Percentiles rank a stretch among this genome's conserved stretches.
These are phyloP conservation scores for Todiramphus saurophagus DNA, from an alignment of 2,113 vertebrate genomes.

Conservation along the genomic window DNA sequence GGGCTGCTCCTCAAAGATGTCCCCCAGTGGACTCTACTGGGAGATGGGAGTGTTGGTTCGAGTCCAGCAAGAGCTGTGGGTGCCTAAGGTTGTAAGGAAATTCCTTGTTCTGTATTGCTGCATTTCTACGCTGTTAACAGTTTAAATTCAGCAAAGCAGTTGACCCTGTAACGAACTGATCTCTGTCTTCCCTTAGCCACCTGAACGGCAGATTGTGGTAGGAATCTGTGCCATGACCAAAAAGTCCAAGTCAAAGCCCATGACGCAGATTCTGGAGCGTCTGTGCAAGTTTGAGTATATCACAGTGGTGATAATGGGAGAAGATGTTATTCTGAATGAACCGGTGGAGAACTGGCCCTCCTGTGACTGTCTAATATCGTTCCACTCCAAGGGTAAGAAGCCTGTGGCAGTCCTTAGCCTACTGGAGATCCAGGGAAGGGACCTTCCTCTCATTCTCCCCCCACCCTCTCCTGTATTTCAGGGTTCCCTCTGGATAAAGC, in stretches of 20 bases:
- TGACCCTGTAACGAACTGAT: not conserved
- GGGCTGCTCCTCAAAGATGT: not conserved
- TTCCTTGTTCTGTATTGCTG: not conserved
- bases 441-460: not conserved
- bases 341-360: slow-evolving; percentile 96
- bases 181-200: slow-evolving; percentile 76
- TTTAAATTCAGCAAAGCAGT: not conserved
- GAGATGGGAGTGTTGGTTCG: not conserved
- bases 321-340: slow-evolving; percentile 94
- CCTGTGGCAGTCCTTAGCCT: not conserved
- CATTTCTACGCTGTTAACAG: not conserved
- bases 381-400: slow-evolving; percentile 93
- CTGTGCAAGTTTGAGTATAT: slow-evolving; percentile 97
- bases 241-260: slow-evolving; percentile 99
- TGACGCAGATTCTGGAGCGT: slow-evolving; percentile 98
- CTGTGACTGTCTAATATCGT: slow-evolving; percentile 97
- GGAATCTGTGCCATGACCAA: slow-evolving; percentile 99
- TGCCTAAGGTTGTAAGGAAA: not conserved
- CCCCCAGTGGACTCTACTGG: not conserved
- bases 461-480: slow-evolving; percentile 43
- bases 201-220: slow-evolving; percentile 92
- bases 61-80: not conserved
- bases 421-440: not conserved
- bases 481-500: slow-evolving; percentile 98
- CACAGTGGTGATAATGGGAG: slow-evolving; percentile 96